A percentile compares a stretch with the other conserved stretches of the same genome.
These are phyloP conservation scores for Malurus melanocephalus DNA, from an alignment of 2,113 vertebrate species.

Conservation along the genomic window DNA sequence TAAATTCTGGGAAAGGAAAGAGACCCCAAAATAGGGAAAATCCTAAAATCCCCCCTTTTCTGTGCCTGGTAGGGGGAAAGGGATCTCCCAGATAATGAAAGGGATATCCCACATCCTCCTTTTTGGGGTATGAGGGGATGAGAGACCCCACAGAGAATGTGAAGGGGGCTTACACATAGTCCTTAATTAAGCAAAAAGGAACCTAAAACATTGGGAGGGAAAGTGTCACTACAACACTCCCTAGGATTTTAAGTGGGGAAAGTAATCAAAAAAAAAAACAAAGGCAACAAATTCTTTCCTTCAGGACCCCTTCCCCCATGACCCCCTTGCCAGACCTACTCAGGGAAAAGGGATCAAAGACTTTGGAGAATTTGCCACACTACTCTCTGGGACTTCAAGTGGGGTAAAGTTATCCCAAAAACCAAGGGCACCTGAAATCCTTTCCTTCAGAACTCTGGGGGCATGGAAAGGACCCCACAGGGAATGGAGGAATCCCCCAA, in stretches of 20 bases:
- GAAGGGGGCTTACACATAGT: rapidly evolving
- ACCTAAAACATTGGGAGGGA: rapidly evolving
- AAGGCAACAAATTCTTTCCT: neutral
- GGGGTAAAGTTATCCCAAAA: neutral
- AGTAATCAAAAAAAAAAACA: neutral
- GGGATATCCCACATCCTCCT: rapidly evolving
- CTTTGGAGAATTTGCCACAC: rapidly evolving
- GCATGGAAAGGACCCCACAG: too few species aligned
- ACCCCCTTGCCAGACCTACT: neutral
- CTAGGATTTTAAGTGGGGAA: neutral
- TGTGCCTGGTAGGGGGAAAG: rapidly evolving
- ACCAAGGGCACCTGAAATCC: neutral
- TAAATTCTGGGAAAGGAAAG: rapidly evolving
- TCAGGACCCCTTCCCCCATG: neutral
- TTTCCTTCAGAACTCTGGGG: rapidly evolving
- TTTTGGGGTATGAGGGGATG: neutral
- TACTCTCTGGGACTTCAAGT: neutral
- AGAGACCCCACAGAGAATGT: rapidly evolving
- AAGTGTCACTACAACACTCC: neutral
- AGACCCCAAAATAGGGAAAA: rapidly evolving
- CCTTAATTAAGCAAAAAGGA: neutral
- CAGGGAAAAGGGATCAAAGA: rapidly evolving
- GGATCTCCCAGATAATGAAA: rapidly evolving
- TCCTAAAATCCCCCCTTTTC: rapidly evolving
- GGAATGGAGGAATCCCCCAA: neutral